Conservation (phyloP, 1,140 invertebrate species). For the Pemphigus obesinymphae region DNA sequence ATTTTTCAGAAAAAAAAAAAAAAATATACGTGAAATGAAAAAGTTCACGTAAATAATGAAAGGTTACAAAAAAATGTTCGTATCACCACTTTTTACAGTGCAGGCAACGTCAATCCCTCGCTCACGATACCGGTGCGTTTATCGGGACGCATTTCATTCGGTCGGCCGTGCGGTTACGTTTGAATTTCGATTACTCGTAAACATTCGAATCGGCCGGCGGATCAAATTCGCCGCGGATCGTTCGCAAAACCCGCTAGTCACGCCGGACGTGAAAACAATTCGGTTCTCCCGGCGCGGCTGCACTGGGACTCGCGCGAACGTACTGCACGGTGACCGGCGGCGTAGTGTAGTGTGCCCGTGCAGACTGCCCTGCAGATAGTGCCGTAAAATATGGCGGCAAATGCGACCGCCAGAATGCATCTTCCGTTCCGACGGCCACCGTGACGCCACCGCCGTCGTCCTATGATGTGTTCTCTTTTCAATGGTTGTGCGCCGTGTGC, state of each 20-base stretch:
- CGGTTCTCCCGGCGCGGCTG: not conserved
- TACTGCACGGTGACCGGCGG: not conserved
- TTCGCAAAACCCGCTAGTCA: not conserved
- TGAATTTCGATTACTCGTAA: not conserved
- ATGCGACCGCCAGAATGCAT: not conserved
- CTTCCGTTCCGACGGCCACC: not conserved
- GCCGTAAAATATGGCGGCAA: slow-evolving; percentile 1
- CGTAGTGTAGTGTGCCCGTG: not conserved
- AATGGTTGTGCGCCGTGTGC: not conserved
- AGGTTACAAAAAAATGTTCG: slow-evolving; percentile 40
- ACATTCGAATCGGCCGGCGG: not conserved
- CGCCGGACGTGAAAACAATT: not conserved
- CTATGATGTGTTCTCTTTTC: not conserved
- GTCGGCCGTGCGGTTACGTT: no score
- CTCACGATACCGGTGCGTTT: not conserved
- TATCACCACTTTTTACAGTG: slow-evolving; percentile 39
- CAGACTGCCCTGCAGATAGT: not conserved
- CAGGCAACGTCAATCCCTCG: not conserved
- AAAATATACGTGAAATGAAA: slow-evolving; percentile 17
- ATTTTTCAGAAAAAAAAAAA: not conserved
- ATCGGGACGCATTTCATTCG: not conserved
- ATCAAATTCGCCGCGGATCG: not conserved
- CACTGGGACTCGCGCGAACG: not conserved
- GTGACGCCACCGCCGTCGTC: not conserved
- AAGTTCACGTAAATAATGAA: slow-evolving; percentile 42